These are phyloP conservation scores for Ophion costatus DNA, from an alignment of 2,888 invertebrate genomes.

Conservation along the genomic window DNA sequence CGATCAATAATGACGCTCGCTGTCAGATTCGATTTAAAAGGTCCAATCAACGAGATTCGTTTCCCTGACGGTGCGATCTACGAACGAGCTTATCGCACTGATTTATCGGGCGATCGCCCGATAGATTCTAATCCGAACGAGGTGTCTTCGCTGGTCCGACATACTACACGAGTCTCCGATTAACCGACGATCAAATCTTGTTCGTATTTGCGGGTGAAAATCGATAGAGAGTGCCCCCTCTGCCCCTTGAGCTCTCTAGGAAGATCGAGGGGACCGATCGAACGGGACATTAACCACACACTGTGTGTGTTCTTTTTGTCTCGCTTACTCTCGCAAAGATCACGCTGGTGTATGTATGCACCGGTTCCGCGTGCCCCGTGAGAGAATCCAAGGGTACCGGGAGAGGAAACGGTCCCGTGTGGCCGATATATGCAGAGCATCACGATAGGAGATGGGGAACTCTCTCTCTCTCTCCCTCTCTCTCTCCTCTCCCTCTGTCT, in stretches of 20 bases:
- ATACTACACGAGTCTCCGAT: constrained; percentile 35
- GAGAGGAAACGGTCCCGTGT: constrained; percentile 74
- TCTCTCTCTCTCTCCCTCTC: neutral
- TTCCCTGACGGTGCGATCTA: neutral
- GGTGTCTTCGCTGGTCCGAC: constrained; percentile 28
- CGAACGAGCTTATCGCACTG: neutral
- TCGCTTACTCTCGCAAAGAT: constrained; percentile 57
- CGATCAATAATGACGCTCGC: neutral
- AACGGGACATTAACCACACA: constrained; percentile 83
- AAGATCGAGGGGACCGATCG: constrained; percentile 76
- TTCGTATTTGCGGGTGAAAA: constrained; percentile 44
- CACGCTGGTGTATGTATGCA: constrained; percentile 36
- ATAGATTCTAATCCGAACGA: constrained; percentile 17
- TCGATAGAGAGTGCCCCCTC: constrained; percentile 27
- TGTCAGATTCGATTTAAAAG: neutral
- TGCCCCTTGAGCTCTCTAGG: constrained; percentile 43
- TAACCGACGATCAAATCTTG: constrained; percentile 49
- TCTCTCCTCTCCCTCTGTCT: neutral
- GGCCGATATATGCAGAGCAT: constrained; percentile 53
- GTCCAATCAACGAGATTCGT: neutral
- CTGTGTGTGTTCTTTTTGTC: constrained; percentile 65
- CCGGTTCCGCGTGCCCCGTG: constrained; percentile 61
- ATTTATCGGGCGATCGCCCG: neutral
- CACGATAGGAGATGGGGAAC: constrained; percentile 34
- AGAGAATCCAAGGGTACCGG: constrained; percentile 52